phyloP scores from a whole-genome alignment of 2,113 vertebrate species.

The Zosterops hypoxanthus region DNA sequence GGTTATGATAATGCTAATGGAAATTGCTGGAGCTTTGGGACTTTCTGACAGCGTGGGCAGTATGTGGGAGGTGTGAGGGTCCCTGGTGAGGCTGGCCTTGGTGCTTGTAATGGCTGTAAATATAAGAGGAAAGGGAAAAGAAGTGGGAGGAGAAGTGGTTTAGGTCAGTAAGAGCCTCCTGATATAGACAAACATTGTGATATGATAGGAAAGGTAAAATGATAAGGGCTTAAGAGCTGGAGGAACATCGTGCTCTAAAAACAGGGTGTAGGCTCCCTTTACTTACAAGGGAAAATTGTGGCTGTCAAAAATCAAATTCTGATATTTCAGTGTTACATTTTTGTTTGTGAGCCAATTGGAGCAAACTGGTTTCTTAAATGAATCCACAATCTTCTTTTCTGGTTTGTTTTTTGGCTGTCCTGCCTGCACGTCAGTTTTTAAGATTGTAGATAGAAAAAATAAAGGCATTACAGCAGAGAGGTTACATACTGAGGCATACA shows the following conservation, averaged over 20 bases:
- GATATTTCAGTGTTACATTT: neutral
- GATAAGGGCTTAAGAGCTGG: neutral
- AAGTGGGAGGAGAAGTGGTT: neutral
- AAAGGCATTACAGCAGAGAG: neutral
- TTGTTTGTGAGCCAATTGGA: neutral
- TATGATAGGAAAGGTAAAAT: neutral
- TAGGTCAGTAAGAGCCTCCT: neutral
- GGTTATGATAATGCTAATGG: neutral
- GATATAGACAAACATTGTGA: neutral
- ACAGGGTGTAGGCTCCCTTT: neutral
- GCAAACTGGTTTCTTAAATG: neutral
- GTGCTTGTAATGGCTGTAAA: neutral
- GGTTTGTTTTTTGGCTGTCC: neutral
- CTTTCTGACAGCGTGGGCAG: neutral
- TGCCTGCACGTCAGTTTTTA: neutral
- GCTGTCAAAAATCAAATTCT: neutral
- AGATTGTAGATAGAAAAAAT: neutral
- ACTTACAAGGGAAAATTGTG: neutral
- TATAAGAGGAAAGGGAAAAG: accelerated
- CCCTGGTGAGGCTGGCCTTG: neutral
- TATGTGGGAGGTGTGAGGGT: neutral
- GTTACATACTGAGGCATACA: accelerated
- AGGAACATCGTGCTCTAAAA: neutral
- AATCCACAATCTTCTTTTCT: neutral
- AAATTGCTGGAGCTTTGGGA: neutral